Conservation (phyloP, 2,113 vertebrate species). For the Labeo rohita region DNA sequence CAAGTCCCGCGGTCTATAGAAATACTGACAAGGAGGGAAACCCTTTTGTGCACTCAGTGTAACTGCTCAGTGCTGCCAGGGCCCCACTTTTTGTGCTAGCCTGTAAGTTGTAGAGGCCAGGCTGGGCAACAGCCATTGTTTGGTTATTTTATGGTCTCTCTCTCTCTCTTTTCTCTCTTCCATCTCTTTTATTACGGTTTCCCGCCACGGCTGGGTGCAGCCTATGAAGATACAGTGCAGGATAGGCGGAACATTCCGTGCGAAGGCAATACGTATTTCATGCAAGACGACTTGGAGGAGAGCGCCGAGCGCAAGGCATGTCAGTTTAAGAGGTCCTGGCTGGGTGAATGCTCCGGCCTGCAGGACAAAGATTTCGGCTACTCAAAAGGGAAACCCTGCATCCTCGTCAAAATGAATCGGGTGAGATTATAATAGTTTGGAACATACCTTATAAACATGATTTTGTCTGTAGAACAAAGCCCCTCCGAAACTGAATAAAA, state of each 20-base stretch:
- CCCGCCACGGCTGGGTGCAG: constrained; percentile 69
- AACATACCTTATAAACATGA: neutral
- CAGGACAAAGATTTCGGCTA: constrained; percentile 88
- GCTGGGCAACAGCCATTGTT: constrained; percentile 64
- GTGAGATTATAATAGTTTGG: constrained; percentile 71
- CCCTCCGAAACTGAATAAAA: neutral
- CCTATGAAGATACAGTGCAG: constrained; percentile 89
- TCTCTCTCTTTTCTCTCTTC: constrained; percentile 34
- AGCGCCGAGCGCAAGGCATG: constrained; percentile 87
- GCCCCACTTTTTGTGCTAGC: constrained; percentile 71
- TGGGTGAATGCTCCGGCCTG: constrained; percentile 90
- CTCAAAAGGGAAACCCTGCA: constrained; percentile 88
- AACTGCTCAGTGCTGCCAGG: constrained; percentile 64
- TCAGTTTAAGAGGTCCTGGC: constrained; percentile 90
- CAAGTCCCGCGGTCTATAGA: constrained; percentile 60
- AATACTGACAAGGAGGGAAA: constrained; percentile 75
- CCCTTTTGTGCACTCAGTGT: constrained; percentile 72
- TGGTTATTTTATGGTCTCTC: constrained; percentile 73
- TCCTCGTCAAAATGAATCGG: constrained; percentile 96
- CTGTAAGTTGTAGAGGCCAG: constrained; percentile 72
- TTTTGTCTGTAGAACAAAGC: constrained; percentile 1
- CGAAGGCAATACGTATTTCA: constrained; percentile 84
- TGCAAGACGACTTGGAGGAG: constrained; percentile 83
- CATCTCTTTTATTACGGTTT: constrained; percentile 43
- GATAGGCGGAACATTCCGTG: constrained; percentile 89